Conservation (phyloP, 2,888 invertebrate species). For the Tribolium freemani region DNA sequence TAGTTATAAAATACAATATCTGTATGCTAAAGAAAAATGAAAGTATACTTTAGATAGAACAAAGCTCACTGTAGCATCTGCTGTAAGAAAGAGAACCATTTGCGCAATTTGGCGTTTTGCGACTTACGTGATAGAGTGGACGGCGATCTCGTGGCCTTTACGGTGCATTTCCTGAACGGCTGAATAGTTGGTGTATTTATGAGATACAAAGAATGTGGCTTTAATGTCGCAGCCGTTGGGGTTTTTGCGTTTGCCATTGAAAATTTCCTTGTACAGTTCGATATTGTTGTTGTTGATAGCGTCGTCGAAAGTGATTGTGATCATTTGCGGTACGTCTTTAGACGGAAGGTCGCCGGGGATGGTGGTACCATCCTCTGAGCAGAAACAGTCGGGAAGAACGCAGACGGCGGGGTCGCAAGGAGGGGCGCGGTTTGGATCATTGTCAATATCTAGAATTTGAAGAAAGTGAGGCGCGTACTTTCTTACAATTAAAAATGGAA, state of each 20-base stretch:
- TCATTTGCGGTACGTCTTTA: constrained; percentile 93
- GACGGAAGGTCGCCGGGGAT: constrained; percentile 88
- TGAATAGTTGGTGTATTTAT: constrained; percentile 94
- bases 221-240: constrained; percentile 95
- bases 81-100: too few relatives aligned
- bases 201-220: constrained; percentile 92
- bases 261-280: constrained; percentile 92
- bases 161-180: constrained; percentile 93
- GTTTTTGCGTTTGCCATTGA: constrained; percentile 89
- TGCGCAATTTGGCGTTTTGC: too few relatives aligned
- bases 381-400: constrained; percentile 93
- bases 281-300: constrained; percentile 97
- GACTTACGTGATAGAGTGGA: constrained; percentile 93
- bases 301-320: constrained; percentile 94
- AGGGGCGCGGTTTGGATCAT: constrained; percentile 93
- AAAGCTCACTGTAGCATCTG: too few relatives aligned
- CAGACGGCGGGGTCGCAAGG: constrained; percentile 90
- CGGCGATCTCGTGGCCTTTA: constrained; percentile 94
- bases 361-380: constrained; percentile 90
- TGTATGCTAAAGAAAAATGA: too few relatives aligned
- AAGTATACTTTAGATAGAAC: too few relatives aligned
- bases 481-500: constrained; percentile 23
- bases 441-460: constrained; percentile 83
- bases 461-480: constrained; percentile 47
- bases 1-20: too few relatives aligned